Conservation (phyloP, 2,888 invertebrate genomes). For the Gymnosoma rotundatum region DNA sequence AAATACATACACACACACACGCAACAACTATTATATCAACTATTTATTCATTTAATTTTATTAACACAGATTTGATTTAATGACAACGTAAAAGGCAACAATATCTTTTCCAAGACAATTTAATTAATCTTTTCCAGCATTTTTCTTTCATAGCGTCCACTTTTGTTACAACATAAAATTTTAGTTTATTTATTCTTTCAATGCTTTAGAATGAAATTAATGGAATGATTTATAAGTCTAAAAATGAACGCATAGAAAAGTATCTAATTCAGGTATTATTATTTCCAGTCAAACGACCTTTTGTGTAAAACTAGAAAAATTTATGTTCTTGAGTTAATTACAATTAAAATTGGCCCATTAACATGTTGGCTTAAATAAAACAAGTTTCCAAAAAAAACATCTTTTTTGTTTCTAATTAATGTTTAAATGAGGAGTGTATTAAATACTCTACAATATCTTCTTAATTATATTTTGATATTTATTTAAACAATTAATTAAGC, state of each 20-base stretch:
- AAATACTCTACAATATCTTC: slow-evolving; percentile 3
- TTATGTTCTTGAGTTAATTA: slow-evolving; percentile 32
- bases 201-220: slow-evolving; percentile 4
- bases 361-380: background rate
- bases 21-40: background rate
- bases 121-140: slow-evolving; percentile 6
- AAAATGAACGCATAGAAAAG: background rate
- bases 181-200: background rate
- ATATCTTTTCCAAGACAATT: background rate
- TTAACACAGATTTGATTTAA: background rate
- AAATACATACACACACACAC: no score
- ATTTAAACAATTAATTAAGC: slow-evolving; percentile 45
- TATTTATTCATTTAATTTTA: background rate
- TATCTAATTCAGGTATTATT: background rate
- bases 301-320: slow-evolving; percentile 18
- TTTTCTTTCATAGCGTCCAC: background rate
- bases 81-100: background rate
- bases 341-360: slow-evolving; percentile 44
- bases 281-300: background rate
- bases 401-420: background rate
- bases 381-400: slow-evolving; percentile 12
- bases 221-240: slow-evolving; percentile 5
- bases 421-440: slow-evolving; percentile 18
- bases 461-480: slow-evolving; percentile 9
- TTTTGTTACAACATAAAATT: background rate